These are phyloP conservation scores for Betta splendens DNA, from an alignment of 2,797 vertebrate genomes.

Conservation along the genomic window DNA sequence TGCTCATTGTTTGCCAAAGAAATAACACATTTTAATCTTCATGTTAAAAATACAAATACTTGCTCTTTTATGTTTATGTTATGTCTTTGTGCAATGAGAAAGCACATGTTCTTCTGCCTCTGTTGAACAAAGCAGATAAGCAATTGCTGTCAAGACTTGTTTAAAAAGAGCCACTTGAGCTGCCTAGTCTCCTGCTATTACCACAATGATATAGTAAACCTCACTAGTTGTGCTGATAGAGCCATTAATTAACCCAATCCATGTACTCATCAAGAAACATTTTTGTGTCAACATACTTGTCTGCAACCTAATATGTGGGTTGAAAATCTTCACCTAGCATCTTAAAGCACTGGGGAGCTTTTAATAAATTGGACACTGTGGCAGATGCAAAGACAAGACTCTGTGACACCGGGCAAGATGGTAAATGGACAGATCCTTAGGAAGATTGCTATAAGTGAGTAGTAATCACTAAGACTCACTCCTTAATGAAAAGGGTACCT, in stretches of 20 bases:
- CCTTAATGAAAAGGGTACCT: neutral
- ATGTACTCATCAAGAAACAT: constrained; percentile 40
- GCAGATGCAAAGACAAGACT: neutral
- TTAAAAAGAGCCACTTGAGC: constrained; percentile 27
- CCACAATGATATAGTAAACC: constrained; percentile 51
- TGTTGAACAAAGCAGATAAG: constrained; percentile 33
- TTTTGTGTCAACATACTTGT: constrained; percentile 42
- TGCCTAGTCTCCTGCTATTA: constrained; percentile 27
- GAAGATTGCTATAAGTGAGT: neutral
- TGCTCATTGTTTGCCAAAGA: neutral
- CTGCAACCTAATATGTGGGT: constrained; percentile 19
- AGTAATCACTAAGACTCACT: neutral
- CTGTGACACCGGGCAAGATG: neutral
- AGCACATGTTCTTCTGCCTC: neutral
- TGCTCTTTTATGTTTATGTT: neutral
- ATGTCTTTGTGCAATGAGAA: neutral
- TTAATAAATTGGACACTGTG: neutral
- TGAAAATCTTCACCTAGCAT: constrained; percentile 22
- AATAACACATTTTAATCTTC: neutral
- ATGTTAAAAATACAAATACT: neutral
- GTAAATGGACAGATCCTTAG: neutral
- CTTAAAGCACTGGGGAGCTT: neutral
- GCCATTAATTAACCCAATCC: constrained; percentile 47
- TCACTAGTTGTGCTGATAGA: constrained; percentile 31
- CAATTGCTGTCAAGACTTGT: constrained; percentile 19